Percentiles rank a stretch among this genome's conserved stretches.
These are phyloP conservation scores for Dermochelys coriacea DNA, from an alignment of 2,797 vertebrate genomes.

Conservation along the genomic window DNA sequence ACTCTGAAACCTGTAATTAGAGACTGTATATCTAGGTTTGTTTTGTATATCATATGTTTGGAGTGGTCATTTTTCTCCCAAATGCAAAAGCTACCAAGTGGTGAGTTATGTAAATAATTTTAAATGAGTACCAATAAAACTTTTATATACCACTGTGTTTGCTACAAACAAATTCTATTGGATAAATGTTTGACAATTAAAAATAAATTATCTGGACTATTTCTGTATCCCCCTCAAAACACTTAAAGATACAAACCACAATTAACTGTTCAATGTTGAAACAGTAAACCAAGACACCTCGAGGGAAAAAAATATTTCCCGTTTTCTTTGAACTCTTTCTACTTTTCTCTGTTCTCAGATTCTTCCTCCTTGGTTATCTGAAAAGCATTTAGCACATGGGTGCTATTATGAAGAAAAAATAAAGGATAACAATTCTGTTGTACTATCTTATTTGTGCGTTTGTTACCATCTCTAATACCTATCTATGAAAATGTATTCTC, in stretches of 20 bases:
- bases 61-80: neutral
- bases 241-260: neutral
- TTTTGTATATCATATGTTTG: neutral
- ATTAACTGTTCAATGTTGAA: neutral
- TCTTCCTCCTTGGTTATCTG: neutral
- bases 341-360: neutral
- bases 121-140: neutral
- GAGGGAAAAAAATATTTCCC: fast-evolving
- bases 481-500: neutral
- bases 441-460: neutral
- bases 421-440: neutral
- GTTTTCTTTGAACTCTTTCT: neutral
- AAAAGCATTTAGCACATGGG: neutral
- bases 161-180: neutral
- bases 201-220: too few relatives aligned
- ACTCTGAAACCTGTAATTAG: too few relatives aligned
- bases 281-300: neutral
- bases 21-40: neutral
- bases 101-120: neutral
- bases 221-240: neutral
- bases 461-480: neutral
- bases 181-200: neutral
- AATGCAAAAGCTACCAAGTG: neutral
- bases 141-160: neutral
- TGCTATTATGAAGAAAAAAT: neutral